Evolutionary conservation across 2,797 vertebrate species (phyloP).

Genomic region (Chelonia mydas): DNA sequence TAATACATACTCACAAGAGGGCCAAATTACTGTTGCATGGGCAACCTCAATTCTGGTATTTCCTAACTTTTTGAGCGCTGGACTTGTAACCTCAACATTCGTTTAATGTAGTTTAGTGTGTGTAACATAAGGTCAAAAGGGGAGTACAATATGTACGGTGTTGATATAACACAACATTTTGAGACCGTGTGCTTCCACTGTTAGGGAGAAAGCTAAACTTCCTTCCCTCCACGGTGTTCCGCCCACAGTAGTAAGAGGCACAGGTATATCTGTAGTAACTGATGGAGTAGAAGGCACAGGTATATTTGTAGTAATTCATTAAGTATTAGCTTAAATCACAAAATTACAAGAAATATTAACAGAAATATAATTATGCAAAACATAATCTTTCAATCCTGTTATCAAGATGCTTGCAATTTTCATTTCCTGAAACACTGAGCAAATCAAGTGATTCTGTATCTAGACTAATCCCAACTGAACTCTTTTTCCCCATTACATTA

Average conservation of each 20-base stretch:
- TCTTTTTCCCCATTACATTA: neutral
- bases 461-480: neutral
- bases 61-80: neutral
- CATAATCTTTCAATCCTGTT: neutral
- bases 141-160: neutral
- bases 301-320: neutral
- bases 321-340: neutral
- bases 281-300: neutral
- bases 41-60: neutral
- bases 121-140: neutral
- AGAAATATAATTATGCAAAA: neutral
- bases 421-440: neutral
- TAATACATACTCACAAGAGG: too few relatives aligned
- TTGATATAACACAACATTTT: too few relatives aligned
- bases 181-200: neutral
- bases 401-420: neutral
- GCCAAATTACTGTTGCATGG: neutral
- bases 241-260: neutral
- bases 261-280: neutral
- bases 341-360: conserved; percentile 16
- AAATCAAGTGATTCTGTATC: neutral
- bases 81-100: neutral
- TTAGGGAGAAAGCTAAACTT: neutral
- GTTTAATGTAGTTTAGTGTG: neutral
- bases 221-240: fast-evolving